Conservation (phyloP, 2,113 vertebrate genomes). For the Pungitius pungitius region DNA sequence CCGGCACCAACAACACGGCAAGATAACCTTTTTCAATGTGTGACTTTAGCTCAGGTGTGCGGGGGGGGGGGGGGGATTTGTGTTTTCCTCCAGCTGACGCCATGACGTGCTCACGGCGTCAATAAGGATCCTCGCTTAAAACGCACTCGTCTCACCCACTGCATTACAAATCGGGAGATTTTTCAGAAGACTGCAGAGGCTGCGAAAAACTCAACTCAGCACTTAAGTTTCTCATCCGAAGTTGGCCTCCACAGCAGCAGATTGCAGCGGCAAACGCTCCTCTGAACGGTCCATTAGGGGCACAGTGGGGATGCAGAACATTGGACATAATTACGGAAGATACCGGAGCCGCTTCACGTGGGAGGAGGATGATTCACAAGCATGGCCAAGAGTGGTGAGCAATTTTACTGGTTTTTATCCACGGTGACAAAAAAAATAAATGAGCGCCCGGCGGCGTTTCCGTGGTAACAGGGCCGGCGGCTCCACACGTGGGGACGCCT, state of each 20-base stretch:
- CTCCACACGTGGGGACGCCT: conserved; percentile 7
- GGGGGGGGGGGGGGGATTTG: no score
- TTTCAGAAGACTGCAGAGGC: conserved; percentile 1
- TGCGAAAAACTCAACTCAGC: neutral
- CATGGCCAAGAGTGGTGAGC: conserved; percentile 27
- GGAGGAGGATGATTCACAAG: conserved; percentile 56
- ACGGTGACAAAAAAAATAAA: conserved; percentile 4
- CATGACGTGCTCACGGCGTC: neutral
- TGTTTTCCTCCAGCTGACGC: neutral
- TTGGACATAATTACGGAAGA: conserved; percentile 62
- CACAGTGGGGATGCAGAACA: conserved; percentile 57
- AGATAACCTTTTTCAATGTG: neutral
- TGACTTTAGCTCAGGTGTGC: no score
- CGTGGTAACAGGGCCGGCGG: conserved; percentile 38
- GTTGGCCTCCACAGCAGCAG: conserved; percentile 39
- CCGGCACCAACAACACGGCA: neutral
- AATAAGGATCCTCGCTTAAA: no score
- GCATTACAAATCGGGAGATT: neutral
- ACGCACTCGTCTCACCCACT: neutral
- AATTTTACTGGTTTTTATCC: conserved; percentile 48
- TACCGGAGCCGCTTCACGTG: conserved; percentile 47
- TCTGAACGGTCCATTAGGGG: conserved; percentile 61
- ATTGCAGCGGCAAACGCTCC: conserved; percentile 57
- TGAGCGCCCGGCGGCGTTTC: conserved; percentile 41
- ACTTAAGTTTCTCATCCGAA: conserved; percentile 26